A percentile compares a stretch with the other conserved stretches of the same genome.
These are phyloP conservation scores for Tyrophagus putrescentiae DNA, from an alignment of 1,140 invertebrate species.

Conservation along the genomic window DNA sequence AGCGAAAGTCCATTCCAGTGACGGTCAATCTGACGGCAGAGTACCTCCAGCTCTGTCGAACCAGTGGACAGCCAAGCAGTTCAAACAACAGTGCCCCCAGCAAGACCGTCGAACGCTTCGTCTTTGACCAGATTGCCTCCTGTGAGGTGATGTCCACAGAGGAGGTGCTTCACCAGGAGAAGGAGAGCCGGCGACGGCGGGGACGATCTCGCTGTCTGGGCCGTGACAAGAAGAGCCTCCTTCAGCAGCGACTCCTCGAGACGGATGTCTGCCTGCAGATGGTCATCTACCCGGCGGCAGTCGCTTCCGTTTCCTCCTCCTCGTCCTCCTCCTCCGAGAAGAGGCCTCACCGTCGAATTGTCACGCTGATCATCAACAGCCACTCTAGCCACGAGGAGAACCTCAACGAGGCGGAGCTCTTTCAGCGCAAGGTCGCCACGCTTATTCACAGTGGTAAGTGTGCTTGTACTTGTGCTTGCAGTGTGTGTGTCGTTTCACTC, in stretches of 20 bases:
- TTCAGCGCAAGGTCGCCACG: neutral
- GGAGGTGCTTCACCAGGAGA: neutral
- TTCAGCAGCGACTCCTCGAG: too few species aligned
- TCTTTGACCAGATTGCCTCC: neutral
- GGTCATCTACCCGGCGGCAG: neutral
- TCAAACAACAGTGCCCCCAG: too few species aligned
- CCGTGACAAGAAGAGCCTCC: too few species aligned
- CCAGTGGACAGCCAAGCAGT: too few species aligned
- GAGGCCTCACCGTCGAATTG: neutral
- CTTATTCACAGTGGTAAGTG: conserved; percentile 4
- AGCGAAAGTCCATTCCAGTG: neutral
- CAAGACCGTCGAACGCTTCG: neutral
- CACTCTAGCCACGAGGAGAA: neutral
- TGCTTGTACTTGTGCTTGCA: too few species aligned
- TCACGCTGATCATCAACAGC: neutral
- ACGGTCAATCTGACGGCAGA: neutral
- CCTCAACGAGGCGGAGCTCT: neutral
- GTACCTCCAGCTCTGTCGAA: neutral
- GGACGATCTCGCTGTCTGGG: too few species aligned
- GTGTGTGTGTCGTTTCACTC: too few species aligned
- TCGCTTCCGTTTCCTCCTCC: neutral
- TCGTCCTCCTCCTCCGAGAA: neutral
- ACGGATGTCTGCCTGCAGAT: neutral
- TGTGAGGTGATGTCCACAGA: neutral
- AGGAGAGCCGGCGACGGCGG: neutral